Conservation (phyloP, 1,140 invertebrate genomes). For the Leptoteleia sp. region DNA sequence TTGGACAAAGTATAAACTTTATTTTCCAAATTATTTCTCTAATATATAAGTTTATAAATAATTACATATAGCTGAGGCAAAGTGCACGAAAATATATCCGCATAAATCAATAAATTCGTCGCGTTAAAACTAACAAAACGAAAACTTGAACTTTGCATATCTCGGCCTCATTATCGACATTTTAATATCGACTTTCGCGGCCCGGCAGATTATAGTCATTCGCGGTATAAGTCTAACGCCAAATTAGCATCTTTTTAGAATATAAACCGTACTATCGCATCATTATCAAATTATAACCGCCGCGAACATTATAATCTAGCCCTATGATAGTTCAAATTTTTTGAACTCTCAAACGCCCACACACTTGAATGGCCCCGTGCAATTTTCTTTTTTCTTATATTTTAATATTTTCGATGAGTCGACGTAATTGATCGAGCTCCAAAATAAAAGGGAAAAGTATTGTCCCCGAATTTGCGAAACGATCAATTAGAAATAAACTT, state of each 20-base stretch:
- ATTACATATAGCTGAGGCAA: no score
- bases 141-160: conserved; percentile 27
- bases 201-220: conserved; percentile 78
- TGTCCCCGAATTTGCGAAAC: no score
- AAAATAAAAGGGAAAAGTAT: no score
- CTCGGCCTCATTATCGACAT: conserved; percentile 64
- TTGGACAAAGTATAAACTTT: no score
- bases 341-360: conserved; percentile 28
- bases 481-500: no score
- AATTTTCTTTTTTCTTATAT: conserved; percentile 22
- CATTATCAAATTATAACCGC: conserved; percentile 80
- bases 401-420: not conserved
- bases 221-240: conserved; percentile 73
- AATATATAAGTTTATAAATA: no score
- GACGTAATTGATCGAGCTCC: no score
- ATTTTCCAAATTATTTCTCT: no score
- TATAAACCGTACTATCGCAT: conserved; percentile 75
- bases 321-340: conserved; percentile 47
- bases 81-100: no score
- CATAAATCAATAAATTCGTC: conserved; percentile 18
- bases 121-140: conserved; percentile 13
- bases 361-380: conserved; percentile 4
- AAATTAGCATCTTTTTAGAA: conserved; percentile 79
- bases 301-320: conserved; percentile 77
- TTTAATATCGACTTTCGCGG: conserved; percentile 78